Evolutionary conservation across 2,888 invertebrate genomes (phyloP).

Genomic region (Eupithecia insigniata): DNA sequence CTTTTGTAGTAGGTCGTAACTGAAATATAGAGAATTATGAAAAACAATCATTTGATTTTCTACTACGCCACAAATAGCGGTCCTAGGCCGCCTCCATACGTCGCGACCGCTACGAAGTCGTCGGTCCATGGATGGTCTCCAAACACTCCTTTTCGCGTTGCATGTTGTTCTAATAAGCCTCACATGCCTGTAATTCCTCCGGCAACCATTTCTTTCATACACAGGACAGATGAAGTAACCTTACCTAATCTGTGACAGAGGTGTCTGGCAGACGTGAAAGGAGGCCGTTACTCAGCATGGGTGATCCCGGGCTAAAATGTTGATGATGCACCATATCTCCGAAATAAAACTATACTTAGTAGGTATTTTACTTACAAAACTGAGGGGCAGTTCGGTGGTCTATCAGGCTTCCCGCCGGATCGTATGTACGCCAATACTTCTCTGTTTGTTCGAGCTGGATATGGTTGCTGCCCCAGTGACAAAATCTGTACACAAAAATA

Average conservation of each 20-base stretch:
- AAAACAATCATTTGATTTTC: background rate
- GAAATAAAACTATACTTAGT: background rate
- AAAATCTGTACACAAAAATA: conserved; percentile 84
- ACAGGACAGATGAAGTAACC: no score
- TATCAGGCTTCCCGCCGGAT: conserved; percentile 92
- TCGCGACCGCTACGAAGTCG: no score
- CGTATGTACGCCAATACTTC: conserved; percentile 96
- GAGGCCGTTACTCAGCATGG: no score
- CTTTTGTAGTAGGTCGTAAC: conserved; percentile 92
- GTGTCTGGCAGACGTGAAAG: no score
- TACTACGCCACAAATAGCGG: no score
- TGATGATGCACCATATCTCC: background rate
- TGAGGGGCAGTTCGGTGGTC: conserved; percentile 93
- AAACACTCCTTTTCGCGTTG: no score
- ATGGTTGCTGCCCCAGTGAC: conserved; percentile 98
- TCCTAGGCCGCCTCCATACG: no score
- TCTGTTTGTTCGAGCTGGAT: conserved; percentile 95
- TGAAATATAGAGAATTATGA: conserved; percentile 59
- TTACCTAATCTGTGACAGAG: no score
- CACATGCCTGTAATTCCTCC: no score
- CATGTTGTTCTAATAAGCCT: no score
- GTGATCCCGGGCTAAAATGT: background rate
- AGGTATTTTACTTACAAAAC: conserved; percentile 84
- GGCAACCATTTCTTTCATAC: no score
- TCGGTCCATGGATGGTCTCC: no score